A percentile compares a stretch with the other conserved stretches of the same genome.
These are phyloP conservation scores for Cephus rjabovi DNA, from an alignment of 2,888 invertebrate species.

Conservation along the genomic window DNA sequence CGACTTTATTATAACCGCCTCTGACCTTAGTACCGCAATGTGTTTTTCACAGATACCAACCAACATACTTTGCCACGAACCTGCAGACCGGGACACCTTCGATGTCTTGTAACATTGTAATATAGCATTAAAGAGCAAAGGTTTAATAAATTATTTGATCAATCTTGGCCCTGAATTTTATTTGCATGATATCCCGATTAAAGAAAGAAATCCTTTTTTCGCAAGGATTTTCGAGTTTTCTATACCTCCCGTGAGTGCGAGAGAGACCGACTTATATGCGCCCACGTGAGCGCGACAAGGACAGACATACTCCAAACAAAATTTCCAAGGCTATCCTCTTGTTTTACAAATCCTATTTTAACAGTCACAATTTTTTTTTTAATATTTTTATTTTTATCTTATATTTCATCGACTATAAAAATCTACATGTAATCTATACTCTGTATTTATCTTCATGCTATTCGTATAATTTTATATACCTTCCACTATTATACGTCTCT, in stretches of 20 bases:
- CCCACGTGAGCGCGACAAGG: neutral
- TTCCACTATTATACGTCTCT: neutral
- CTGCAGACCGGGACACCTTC: conserved; percentile 20
- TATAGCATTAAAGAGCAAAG: conserved; percentile 42
- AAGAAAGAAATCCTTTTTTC: neutral
- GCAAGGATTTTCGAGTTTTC: neutral
- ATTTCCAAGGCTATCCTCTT: neutral
- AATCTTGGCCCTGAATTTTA: conserved; percentile 28
- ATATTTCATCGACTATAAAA: neutral
- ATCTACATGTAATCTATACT: neutral
- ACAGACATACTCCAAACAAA: neutral
- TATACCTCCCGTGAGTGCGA: neutral
- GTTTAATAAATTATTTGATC: conserved; percentile 57
- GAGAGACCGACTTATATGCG: neutral
- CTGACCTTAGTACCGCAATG: conserved; percentile 43
- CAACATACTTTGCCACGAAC: conserved; percentile 31
- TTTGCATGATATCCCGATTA: neutral
- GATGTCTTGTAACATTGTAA: conserved; percentile 50
- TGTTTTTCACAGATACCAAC: conserved; percentile 44
- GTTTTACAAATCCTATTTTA: neutral
- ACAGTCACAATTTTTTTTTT: neutral
- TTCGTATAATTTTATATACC: neutral
- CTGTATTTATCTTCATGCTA: neutral
- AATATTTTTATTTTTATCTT: neutral
- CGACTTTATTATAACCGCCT: conserved; percentile 15